phyloP scores from a whole-genome alignment of 2,797 vertebrate genomes.

The Tokudaia tokunoshimensis region DNA sequence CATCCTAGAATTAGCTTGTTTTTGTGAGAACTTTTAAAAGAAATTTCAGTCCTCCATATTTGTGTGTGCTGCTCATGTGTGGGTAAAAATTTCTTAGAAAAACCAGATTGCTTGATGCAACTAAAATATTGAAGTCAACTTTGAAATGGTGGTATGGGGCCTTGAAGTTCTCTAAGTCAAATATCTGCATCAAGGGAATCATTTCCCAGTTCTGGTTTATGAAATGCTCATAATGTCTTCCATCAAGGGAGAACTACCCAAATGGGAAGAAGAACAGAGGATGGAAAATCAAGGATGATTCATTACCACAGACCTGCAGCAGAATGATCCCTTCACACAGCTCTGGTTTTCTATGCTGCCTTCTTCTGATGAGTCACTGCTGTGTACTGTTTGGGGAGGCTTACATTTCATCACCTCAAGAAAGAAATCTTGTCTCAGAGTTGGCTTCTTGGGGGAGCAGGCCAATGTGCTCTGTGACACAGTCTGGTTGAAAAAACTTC shows the following conservation, averaged over 20 bases:
- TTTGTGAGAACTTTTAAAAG: background rate
- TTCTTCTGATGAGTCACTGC: slow-evolving; percentile 85
- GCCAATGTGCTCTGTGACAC: slow-evolving; percentile 79
- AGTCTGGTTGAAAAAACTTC: slow-evolving; percentile 71
- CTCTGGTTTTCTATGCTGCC: slow-evolving; percentile 77
- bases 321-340: slow-evolving; percentile 84
- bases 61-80: background rate
- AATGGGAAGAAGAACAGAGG: slow-evolving; percentile 75
- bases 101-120: slow-evolving; percentile 25
- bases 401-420: slow-evolving; percentile 77
- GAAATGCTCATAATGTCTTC: slow-evolving; percentile 62
- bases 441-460: slow-evolving; percentile 69
- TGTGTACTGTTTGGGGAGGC: slow-evolving; percentile 83
- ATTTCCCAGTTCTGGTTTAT: slow-evolving; percentile 40
- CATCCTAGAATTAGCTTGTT: background rate
- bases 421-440: slow-evolving; percentile 82
- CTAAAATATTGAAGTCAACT: slow-evolving; percentile 38
- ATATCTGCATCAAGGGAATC: slow-evolving; percentile 37
- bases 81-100: slow-evolving; percentile 39
- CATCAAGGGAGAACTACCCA: slow-evolving; percentile 67
- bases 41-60: background rate
- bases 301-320: slow-evolving; percentile 70
- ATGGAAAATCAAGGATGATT: slow-evolving; percentile 81
- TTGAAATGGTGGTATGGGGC: slow-evolving; percentile 26
- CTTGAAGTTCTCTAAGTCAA: slow-evolving; percentile 29